These are phyloP conservation scores for Perccottus glenii DNA, from an alignment of 2,113 vertebrate species.

Conservation along the genomic window DNA sequence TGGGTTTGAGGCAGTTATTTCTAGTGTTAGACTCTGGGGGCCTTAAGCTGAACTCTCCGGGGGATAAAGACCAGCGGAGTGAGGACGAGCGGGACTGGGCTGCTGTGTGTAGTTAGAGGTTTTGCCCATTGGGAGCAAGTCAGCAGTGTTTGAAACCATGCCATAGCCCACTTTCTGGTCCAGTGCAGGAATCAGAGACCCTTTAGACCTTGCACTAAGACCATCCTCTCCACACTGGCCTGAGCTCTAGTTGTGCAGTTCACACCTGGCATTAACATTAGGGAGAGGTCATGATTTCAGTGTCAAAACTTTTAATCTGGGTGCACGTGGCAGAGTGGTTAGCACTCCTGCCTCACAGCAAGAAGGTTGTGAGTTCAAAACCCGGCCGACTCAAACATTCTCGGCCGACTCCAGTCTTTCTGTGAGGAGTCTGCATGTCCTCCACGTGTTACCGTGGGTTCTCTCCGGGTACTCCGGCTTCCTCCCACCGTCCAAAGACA, in stretches of 20 bases:
- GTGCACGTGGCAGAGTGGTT: too few relatives aligned
- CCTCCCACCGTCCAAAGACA: too few relatives aligned
- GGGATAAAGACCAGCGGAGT: constrained; percentile 17
- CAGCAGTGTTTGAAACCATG: not conserved
- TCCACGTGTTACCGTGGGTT: too few relatives aligned
- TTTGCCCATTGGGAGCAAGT: not conserved
- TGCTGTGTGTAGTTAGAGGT: constrained; percentile 7
- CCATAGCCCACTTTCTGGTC: not conserved
- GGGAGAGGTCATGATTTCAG: not conserved
- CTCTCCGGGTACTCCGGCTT: too few relatives aligned
- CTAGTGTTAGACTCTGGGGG: constrained; percentile 23
- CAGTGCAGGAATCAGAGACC: not conserved
- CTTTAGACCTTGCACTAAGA: not conserved
- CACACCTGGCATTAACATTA: constrained; percentile 3
- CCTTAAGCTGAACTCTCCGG: constrained; percentile 39
- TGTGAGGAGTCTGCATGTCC: too few relatives aligned
- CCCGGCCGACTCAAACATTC: too few relatives aligned
- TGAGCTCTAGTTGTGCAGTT: not conserved
- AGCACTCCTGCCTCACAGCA: too few relatives aligned
- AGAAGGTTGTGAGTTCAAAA: too few relatives aligned
- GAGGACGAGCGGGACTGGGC: constrained; percentile 21
- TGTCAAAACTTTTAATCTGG: constrained; percentile 3
- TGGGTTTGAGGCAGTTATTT: not conserved
- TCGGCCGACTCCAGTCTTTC: too few relatives aligned
- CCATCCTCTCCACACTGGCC: not conserved